Evolutionary conservation across 1,140 invertebrate species (phyloP), one percentile per base, ranked within the genome.

Genomic region (Elysia chlorotica): DNA sequence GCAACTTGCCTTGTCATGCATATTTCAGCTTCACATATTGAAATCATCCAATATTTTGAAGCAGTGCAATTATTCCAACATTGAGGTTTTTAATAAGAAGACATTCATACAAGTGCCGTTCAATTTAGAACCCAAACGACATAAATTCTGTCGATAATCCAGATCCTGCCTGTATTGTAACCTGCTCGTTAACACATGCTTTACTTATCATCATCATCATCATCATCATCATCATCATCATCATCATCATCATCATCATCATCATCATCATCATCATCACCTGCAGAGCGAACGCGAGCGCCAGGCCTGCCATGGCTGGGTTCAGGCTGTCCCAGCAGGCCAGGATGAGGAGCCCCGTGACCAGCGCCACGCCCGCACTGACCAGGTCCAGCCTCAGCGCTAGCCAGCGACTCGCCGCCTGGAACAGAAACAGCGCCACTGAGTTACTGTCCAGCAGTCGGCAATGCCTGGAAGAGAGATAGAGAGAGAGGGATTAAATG

Each of bases 221-320:
- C 56, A 25, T 6, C 17, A 10, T 21, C 6, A 10, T 14, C 41
- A 48, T 48, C 10, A 48, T n/a, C 10, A 48, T 14, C 41, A n/a
- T 14, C n/a, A 48, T 10, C 10, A 48, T 14, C 10, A 14, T 48
- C n/a, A 14, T n/a, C 10, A 48, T 14, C n/a, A 10, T 48, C 41
- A 10, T 48, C n/a, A 10, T 48, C 41, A 14, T 10, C 10, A 48
- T 14, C 10, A 62, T 35, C 1, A 6, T 41, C 72, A 88, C 87
- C 85, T 92, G 91, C 1, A 91, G 87, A 30, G 91, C 88, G 79
- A 92, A 93, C 1, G 91, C 88, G 73, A 93, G 81, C 0, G 92
- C 92, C 41, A 93, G 86, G 17, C 92, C 93, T 36, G 91, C 91
- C 71, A 92, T 86, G 0, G 92, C 90, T 14, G 92, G 89, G 3